phyloP scores from a whole-genome alignment of 2,797 vertebrate species.

The Cyclura pinguis region DNA sequence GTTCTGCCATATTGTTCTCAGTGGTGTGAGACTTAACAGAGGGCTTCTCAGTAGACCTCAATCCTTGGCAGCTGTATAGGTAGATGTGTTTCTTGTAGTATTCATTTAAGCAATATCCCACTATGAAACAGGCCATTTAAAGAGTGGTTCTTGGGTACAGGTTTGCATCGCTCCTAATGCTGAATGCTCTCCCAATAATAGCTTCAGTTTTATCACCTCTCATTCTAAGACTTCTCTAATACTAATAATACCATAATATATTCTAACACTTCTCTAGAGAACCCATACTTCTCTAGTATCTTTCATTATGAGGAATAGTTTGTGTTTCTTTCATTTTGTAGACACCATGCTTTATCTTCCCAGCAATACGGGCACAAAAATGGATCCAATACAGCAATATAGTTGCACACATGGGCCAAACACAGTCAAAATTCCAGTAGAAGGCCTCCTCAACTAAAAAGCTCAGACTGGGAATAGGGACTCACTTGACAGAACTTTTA shows the following conservation, averaged over 20 bases:
- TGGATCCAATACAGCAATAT: background rate
- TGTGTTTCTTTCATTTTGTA: background rate
- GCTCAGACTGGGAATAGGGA: conserved; percentile 37
- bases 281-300: background rate
- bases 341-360: background rate
- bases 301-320: background rate
- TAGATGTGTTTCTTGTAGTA: background rate
- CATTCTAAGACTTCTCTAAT: background rate
- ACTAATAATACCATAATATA: too few relatives aligned
- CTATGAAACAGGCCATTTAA: background rate
- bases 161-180: background rate
- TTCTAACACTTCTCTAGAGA: too few relatives aligned
- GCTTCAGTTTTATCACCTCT: background rate
- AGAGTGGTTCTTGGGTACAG: background rate
- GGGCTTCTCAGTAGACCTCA: too few relatives aligned
- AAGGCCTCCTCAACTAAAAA: background rate
- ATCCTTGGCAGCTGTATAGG: too few relatives aligned
- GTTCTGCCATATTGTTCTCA: too few relatives aligned
- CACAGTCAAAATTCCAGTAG: background rate
- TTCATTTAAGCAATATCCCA: background rate
- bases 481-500: conserved; percentile 86
- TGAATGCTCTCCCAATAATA: background rate
- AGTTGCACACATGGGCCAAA: background rate
- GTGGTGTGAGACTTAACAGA: too few relatives aligned
- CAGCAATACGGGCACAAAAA: background rate